These are phyloP conservation scores for Poeciliopsis presidionis DNA, from an alignment of 2,797 vertebrate species.

Conservation along the genomic window DNA sequence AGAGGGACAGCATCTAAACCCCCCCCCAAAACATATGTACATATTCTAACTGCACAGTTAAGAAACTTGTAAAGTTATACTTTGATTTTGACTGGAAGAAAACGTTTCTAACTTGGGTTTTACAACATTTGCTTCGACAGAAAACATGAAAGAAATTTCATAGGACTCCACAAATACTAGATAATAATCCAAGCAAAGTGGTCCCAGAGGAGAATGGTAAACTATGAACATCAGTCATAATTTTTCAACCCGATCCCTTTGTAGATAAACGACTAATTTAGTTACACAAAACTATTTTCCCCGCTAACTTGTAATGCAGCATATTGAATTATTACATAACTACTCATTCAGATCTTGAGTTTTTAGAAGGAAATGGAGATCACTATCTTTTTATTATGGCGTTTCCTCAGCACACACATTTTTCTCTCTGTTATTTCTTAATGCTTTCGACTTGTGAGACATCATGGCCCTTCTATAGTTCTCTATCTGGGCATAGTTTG, in stretches of 20 bases:
- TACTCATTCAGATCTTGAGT: not conserved
- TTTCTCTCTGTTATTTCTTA: not conserved
- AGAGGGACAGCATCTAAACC: constrained; percentile 9
- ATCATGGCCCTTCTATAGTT: not conserved
- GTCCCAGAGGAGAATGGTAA: not conserved
- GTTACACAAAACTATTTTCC: not conserved
- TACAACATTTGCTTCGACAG: not conserved
- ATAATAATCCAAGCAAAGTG: not conserved
- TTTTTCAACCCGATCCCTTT: not conserved
- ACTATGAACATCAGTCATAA: not conserved
- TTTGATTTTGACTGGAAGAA: not conserved
- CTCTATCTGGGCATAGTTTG: not conserved
- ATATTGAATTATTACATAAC: constrained; percentile 5
- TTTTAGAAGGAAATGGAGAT: constrained; percentile 3
- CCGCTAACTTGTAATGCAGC: not conserved
- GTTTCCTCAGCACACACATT: not conserved
- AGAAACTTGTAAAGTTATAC: constrained; percentile 2
- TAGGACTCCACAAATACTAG: not conserved
- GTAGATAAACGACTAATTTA: constrained; percentile 1
- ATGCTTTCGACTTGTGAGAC: not conserved
- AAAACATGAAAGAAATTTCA: not conserved
- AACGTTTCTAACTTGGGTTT: not conserved
- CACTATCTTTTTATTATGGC: not conserved
- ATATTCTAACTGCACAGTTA: constrained; percentile 12
- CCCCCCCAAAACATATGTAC: not conserved